phyloP scores from a whole-genome alignment of 2,888 invertebrate species.

The Deilephila elpenor region DNA sequence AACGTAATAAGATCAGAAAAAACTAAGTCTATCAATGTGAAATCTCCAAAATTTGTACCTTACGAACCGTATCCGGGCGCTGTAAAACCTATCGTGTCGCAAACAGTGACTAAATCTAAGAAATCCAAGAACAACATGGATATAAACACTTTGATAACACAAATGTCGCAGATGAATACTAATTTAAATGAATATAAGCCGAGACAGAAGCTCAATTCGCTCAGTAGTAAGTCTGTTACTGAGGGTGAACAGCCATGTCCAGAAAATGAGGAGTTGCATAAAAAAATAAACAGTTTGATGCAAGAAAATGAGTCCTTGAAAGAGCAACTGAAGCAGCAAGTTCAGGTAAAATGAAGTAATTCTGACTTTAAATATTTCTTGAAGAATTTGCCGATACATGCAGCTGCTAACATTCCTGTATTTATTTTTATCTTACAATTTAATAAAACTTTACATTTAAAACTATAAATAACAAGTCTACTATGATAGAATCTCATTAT shows the following conservation, averaged over 20 bases:
- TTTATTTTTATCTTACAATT: too few species aligned
- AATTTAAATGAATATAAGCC: conserved; percentile 86
- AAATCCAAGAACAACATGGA: conserved; percentile 86
- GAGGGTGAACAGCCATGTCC: conserved; percentile 57
- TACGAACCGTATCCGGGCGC: conserved; percentile 95
- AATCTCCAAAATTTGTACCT: conserved; percentile 93
- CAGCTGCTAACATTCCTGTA: too few species aligned
- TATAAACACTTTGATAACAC: conserved; percentile 87
- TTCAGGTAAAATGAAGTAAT: conserved; percentile 82
- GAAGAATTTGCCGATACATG: too few species aligned
- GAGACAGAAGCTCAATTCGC: conserved; percentile 65
- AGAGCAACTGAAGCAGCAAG: conserved; percentile 93
- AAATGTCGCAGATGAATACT: conserved; percentile 89
- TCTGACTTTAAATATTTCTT: neutral
- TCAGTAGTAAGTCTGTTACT: conserved; percentile 60
- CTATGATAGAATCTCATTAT: too few species aligned
- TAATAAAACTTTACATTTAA: too few species aligned
- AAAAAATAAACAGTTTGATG: conserved; percentile 85
- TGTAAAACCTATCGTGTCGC: conserved; percentile 89
- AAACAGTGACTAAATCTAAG: conserved; percentile 69
- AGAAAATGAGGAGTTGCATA: conserved; percentile 83
- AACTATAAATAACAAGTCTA: too few species aligned
- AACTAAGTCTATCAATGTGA: conserved; percentile 82
- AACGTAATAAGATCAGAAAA: conserved; percentile 85
- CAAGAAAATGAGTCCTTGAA: conserved; percentile 89